Base-by-base conservation (phyloP, 2,797 vertebrate species). In the Poecilia gillii region DNA sequence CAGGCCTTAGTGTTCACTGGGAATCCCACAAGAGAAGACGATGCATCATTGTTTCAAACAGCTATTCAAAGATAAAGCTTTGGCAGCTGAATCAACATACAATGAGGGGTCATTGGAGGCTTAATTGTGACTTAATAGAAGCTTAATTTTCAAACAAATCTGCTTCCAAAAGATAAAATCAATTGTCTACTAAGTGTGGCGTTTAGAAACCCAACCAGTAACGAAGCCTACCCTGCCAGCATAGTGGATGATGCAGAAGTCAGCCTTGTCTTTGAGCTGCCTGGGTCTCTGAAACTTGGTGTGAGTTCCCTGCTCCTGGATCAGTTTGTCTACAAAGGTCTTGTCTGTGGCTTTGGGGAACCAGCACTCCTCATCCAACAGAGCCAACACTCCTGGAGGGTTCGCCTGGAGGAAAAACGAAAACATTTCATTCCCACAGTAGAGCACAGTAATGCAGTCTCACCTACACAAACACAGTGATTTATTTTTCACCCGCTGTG, bases 281-380 rank as follows among this genome's bases (percentile, higher is more conserved):
- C 97, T 97, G 11, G 98, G 99, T 87, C 97, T 99, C 94, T 99
- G 98, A 92, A 99, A 99, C 92, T 99, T 99, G 77, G 95, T 91
- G 84, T 99, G 98, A 0, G 96, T 97, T 68, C 98, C 99, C 92
- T 99, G 99, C 72, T 99, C 99, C 93, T 99, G 99, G 74, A 96
- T 94, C 90, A 99, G 96, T 90, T 99, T 99, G 89, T 99, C 98
- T 76, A 99, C 96, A 74, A 99, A 99, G 75, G 97, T 98, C 91
- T 97, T 99, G 91, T 99, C 99, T 0, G 99, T 99, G 87, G 99
- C 99, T 92, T 99, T 99, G 76, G 99, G 99, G 91, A 99, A 99
- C 99, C 99, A 99, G 91, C 99, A 99, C 88, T 99, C 99, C 87
- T 99, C 99, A 70, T 99, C 99, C 90, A 99, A 92, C 81, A 99